Percentiles rank a stretch among this genome's conserved stretches.
Evolutionary conservation across 1,140 invertebrate genomes (phyloP).

Genomic region (Mercenaria mercenaria): DNA sequence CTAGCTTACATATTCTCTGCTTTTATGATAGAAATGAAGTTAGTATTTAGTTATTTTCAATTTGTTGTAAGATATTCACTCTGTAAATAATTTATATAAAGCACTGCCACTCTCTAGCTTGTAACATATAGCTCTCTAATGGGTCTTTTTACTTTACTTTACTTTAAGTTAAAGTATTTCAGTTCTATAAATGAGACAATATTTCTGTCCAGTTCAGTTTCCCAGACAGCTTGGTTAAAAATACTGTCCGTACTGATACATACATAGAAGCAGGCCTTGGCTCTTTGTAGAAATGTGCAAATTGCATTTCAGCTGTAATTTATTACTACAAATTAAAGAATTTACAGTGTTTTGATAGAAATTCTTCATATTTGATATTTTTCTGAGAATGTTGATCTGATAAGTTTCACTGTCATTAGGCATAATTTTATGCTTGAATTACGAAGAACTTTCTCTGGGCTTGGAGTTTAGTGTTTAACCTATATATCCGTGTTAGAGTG

Average conservation of each 20-base stretch:
- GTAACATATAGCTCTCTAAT: neutral
- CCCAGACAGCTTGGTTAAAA: neutral
- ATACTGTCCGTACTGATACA: neutral
- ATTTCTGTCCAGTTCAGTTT: neutral
- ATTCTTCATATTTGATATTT: too few relatives aligned
- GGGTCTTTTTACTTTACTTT: neutral
- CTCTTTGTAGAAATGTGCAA: constrained; percentile 17
- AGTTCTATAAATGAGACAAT: neutral
- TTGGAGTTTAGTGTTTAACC: neutral
- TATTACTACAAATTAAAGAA: neutral
- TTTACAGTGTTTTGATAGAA: too few relatives aligned
- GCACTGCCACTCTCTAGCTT: constrained; percentile 50
- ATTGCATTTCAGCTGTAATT: constrained; percentile 1
- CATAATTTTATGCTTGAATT: neutral
- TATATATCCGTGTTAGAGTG: neutral
- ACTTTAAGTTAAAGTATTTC: neutral
- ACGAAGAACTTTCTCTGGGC: neutral
- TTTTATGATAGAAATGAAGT: constrained; percentile 18
- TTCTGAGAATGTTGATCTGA: neutral
- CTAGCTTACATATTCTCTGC: neutral
- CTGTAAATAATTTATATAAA: constrained; percentile 62
- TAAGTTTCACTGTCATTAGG: neutral
- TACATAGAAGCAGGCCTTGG: constrained; percentile 23
- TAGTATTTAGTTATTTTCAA: constrained; percentile 38
- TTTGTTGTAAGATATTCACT: constrained; percentile 61